Evolutionary conservation across 2,888 invertebrate genomes (phyloP).

Genomic region (Andrena dorsata): DNA sequence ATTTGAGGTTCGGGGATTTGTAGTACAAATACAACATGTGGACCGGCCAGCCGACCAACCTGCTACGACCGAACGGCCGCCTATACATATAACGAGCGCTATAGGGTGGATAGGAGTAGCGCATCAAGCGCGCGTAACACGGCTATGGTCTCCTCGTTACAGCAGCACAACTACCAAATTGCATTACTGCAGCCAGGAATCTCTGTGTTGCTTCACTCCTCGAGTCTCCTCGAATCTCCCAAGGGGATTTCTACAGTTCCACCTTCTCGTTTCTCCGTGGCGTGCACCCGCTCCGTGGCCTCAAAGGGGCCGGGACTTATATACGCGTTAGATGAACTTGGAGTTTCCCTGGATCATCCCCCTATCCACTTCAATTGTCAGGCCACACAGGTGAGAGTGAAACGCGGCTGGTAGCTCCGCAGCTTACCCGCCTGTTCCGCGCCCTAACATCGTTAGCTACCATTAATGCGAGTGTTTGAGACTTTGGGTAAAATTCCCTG

Average conservation of each 20-base stretch:
- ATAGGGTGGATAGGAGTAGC: constrained; percentile 32
- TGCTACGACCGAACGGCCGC: constrained; percentile 53
- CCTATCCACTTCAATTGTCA: constrained; percentile 25
- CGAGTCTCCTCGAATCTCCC: constrained; percentile 50
- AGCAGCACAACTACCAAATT: constrained; percentile 75
- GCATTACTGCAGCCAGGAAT: constrained; percentile 69
- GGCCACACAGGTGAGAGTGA: constrained; percentile 21
- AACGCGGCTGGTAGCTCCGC: neutral
- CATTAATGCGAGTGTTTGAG: constrained; percentile 33
- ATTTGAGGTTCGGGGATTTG: constrained; percentile 74
- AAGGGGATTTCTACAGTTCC: constrained; percentile 55
- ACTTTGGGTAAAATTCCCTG: constrained; percentile 12
- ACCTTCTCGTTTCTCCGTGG: constrained; percentile 27
- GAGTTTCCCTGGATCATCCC: constrained; percentile 39
- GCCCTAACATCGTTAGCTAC: constrained; percentile 11
- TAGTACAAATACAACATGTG: constrained; percentile 77
- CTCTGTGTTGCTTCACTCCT: constrained; percentile 57
- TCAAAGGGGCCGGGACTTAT: constrained; percentile 46
- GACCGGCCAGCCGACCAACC: constrained; percentile 65
- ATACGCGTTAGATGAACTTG: constrained; percentile 27
- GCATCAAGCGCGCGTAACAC: constrained; percentile 58
- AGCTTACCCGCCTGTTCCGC: neutral
- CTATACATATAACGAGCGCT: constrained; percentile 60
- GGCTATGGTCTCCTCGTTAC: constrained; percentile 71
- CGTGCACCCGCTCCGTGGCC: constrained; percentile 13